Base-by-base conservation (phyloP, 2,797 vertebrate genomes). In the Leucoraja ocellata region DNA sequence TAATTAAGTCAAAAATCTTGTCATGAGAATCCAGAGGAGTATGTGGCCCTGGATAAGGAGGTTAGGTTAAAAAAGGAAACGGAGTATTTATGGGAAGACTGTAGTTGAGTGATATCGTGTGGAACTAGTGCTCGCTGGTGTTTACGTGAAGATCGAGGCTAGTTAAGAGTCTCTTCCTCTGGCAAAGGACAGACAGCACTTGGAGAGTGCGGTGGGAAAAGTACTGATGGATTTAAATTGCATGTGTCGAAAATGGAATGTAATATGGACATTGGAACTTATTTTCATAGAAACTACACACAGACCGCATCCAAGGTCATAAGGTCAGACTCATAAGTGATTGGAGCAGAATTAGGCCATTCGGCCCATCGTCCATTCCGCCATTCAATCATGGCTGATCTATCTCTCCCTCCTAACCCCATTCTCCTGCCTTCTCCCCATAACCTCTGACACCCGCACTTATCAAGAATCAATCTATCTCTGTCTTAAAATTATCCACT, bases 61-160 rank as follows among this genome's bases (percentile, higher is more conserved):
- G 84, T 88, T 88, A 63, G 65, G n/a, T 88, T 32, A 88, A 68
- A 86, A 88, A 68, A 32, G 61, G 16, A 32, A 88, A 36, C n/a
- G 0, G 16, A 68, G 39, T 36, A 68, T 21, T 88, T 88, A 18
- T 88, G 61, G 65, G 84, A 88, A 68, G 61, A 63, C 25, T 86
- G 58, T 58, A 86, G 58, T 6, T 65, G 28, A 84, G 81, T 63
- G 25, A 4, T 13, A 28, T 14, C 10, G 5, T 25, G 81, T 36
- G 84, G 63, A 68, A 18, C 65, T 32, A 32, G 65, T 6, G 5
- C 32, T 68, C 68, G 16, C 8, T 11, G 14, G 61, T 86, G 25
- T 13, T 32, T 63, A 5, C 23, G 10, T 54, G 1, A 23, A 54
- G 0, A 25, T 4, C 58, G 81, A 61, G 58, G 81, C 11, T 4